Base-by-base conservation (phyloP, 92 coral and sea anemone species). In the Zoanthus sociatus region DNA sequence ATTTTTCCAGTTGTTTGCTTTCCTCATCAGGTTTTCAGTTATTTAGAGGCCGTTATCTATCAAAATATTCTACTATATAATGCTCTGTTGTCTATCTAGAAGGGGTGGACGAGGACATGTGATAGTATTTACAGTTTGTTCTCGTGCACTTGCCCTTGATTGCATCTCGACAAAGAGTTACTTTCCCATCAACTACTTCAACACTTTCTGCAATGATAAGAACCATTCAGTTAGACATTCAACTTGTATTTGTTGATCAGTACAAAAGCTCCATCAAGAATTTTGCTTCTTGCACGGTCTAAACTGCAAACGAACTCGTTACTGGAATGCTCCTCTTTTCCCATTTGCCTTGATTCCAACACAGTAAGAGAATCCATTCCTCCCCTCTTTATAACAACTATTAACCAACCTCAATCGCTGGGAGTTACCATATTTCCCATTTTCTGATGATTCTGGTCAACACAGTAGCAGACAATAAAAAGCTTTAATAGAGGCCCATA, bases 121-220 rank as follows among this genome's bases (percentile, higher is more conserved):
- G 99, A 76, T 97, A 95, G 79, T 97, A 97, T 86, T 95, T 95
- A 93, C 99, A 97, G 67, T 90, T 94, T 56, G 99, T 89, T 89
- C 99, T 84, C 55, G 94, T 89, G 86, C 99, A 97, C 85, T 95
- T 97, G 20, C 99, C 99, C 89, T 97, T 97, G 56, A 90, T 86
- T 70, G 99, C 99, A 61, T 97, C 99, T 44, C 98, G 89, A 90
- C 99, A 97, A 68, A 97, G 89, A 48, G 99, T 97, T 78, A 97
- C 99, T 79, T 90, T 93, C 9, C 99, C 99, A 90, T 97, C 96
- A 70, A 97, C 79, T 9, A 97, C 95, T 76, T 97, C 99, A n/a
- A 97, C 98, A 97, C 88, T 93, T 79, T 91, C 99, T 97, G 75
- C 58, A 84, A 87, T 30, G 21, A 46, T 72, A 56, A 55, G 16